Conservation (phyloP, 2,113 vertebrate species). For the Pteruthius melanotis region DNA sequence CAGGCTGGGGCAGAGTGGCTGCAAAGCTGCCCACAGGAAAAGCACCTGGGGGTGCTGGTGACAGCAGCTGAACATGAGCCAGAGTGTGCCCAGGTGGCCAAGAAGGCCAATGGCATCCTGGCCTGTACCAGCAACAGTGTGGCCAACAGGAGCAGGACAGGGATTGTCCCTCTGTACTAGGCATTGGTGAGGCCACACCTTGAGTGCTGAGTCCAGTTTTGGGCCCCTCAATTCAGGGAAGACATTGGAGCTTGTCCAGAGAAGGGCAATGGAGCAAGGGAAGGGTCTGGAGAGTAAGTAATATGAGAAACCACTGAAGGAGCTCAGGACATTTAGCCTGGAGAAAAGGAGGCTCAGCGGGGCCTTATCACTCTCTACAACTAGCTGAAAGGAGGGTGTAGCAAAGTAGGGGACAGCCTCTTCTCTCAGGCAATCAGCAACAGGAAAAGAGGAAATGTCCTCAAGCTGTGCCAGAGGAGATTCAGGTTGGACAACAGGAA, state of each 20-base stretch:
- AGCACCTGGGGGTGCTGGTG: background rate
- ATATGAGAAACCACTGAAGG: background rate
- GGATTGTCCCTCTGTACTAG: accelerated
- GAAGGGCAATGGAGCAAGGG: background rate
- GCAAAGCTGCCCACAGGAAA: background rate
- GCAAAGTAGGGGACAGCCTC: background rate
- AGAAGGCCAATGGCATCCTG: background rate
- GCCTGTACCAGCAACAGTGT: background rate
- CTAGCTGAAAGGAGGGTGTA: background rate
- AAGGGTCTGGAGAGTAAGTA: background rate
- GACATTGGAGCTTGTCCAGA: background rate
- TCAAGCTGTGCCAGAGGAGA: background rate
- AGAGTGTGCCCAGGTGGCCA: background rate
- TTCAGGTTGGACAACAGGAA: background rate
- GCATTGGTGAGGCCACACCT: background rate
- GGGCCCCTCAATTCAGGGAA: background rate
- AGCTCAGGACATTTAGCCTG: background rate
- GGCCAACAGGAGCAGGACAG: background rate
- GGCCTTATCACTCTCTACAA: background rate
- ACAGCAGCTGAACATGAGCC: background rate
- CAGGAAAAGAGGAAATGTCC: background rate
- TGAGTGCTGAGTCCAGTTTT: accelerated
- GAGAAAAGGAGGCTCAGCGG: background rate
- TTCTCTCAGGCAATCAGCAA: background rate
- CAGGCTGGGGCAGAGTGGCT: background rate